phyloP scores from a whole-genome alignment of 2,888 invertebrate genomes.

The Ornithoptera priamus region DNA sequence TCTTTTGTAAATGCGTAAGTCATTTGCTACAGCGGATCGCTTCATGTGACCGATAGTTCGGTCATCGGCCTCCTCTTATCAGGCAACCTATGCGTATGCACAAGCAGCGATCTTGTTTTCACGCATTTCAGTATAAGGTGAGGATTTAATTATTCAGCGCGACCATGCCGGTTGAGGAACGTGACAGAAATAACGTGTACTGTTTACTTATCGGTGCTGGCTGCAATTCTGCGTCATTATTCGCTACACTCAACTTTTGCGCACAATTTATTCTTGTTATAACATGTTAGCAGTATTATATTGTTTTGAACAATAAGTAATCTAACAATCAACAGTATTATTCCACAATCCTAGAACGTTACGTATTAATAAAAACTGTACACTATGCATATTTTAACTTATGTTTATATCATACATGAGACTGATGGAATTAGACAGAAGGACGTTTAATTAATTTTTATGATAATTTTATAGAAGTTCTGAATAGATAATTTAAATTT shows the following conservation, averaged over 20 bases:
- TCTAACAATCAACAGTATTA: background rate
- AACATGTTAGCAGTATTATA: background rate
- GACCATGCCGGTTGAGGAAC: slow-evolving; percentile 10
- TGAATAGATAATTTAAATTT: background rate
- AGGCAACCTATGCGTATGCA: slow-evolving; percentile 44
- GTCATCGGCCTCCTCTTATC: slow-evolving; percentile 57
- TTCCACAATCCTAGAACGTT: background rate
- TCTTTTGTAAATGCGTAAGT: slow-evolving; percentile 33
- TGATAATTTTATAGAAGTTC: background rate
- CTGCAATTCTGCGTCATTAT: slow-evolving; percentile 2
- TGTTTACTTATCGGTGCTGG: slow-evolving; percentile 15
- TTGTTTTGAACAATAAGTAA: background rate
- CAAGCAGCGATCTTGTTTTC: slow-evolving; percentile 40
- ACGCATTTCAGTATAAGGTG: slow-evolving; percentile 31
- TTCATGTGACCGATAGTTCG: slow-evolving; percentile 65
- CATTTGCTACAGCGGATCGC: slow-evolving; percentile 33
- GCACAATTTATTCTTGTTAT: slow-evolving; percentile 17
- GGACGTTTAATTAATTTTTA: too few species aligned
- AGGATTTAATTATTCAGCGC: slow-evolving; percentile 26
- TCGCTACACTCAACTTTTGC: slow-evolving; percentile 18
- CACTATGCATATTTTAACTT: background rate
- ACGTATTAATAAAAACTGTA: background rate
- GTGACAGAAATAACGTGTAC: slow-evolving; percentile 24
- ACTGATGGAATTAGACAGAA: too few species aligned
- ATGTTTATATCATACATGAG: too few species aligned